Percentiles rank a stretch among this genome's conserved stretches.
Conservation (phyloP, 2,113 vertebrate species). For the Erinaceus europaeus region DNA sequence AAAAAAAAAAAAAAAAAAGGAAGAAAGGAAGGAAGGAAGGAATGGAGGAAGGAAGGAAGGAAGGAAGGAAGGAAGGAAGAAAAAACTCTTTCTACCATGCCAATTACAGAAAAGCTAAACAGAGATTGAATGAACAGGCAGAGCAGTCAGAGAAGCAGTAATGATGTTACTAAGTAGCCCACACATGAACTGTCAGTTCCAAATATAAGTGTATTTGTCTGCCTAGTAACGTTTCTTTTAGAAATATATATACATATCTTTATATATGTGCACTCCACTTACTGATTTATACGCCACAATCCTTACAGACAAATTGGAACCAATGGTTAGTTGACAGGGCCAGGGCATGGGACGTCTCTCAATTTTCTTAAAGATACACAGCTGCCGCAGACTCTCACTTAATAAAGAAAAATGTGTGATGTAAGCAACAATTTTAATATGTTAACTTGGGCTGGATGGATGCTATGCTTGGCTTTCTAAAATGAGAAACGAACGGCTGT, state of each 20-base stretch:
- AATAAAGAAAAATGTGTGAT: constrained; percentile 40
- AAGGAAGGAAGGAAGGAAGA: too few species aligned
- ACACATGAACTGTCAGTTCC: constrained; percentile 14
- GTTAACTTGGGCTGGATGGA: neutral
- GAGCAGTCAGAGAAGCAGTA: constrained; percentile 20
- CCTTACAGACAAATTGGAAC: constrained; percentile 90
- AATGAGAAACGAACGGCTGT: neutral
- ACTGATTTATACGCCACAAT: constrained; percentile 96
- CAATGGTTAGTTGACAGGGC: constrained; percentile 94
- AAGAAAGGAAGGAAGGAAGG: too few species aligned
- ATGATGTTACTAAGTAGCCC: constrained; percentile 19
- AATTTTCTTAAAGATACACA: constrained; percentile 91
- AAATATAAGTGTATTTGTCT: constrained; percentile 29
- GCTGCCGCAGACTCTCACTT: constrained; percentile 90
- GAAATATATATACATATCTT: constrained; percentile 37
- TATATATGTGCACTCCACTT: too few species aligned
- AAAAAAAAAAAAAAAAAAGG: too few species aligned
- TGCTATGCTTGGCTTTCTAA: neutral
- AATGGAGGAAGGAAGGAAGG: too few species aligned
- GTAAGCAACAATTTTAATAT: constrained; percentile 41
- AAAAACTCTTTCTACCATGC: too few species aligned
- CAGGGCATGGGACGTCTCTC: constrained; percentile 86
- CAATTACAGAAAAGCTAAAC: constrained; percentile 46
- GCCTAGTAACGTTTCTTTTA: constrained; percentile 21
- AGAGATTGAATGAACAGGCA: constrained; percentile 45